phyloP scores from a whole-genome alignment of 2,113 vertebrate species.

The Diglossa brunneiventris region DNA sequence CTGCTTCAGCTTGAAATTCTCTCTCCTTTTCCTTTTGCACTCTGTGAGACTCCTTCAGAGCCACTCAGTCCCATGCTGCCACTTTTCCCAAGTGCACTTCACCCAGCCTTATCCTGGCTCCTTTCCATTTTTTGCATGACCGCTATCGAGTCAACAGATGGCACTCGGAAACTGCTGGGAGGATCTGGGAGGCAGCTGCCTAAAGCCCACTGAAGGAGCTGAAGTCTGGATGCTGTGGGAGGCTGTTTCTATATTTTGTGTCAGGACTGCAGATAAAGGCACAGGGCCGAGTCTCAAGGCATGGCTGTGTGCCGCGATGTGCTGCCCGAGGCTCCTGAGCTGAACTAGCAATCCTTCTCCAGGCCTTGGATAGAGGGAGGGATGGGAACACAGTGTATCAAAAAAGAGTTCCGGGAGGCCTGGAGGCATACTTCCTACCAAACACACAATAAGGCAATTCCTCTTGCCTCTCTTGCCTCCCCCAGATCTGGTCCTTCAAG shows the following conservation, averaged over 20 bases:
- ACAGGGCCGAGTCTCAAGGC: background rate
- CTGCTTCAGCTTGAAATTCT: background rate
- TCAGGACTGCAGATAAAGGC: background rate
- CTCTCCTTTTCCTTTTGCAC: background rate
- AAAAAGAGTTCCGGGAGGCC: background rate
- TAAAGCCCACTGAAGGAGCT: background rate
- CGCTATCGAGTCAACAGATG: constrained; percentile 33
- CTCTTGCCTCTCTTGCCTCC: background rate
- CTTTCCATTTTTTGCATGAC: constrained; percentile 2
- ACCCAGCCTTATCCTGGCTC: background rate
- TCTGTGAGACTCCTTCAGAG: background rate
- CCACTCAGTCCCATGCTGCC: background rate
- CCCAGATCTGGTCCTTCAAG: background rate
- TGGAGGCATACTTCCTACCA: background rate
- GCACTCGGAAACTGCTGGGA: constrained; percentile 39
- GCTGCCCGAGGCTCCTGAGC: background rate
- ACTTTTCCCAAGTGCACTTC: background rate
- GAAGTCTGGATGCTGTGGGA: background rate
- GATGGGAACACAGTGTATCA: background rate
- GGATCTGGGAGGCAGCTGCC: background rate
- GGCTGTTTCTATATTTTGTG: background rate
- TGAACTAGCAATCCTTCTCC: background rate
- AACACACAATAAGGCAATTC: background rate
- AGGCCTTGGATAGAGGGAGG: background rate
- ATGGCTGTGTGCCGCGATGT: background rate